Conservation (phyloP, 2,888 invertebrate species). For the Brachylomia viminalis region DNA sequence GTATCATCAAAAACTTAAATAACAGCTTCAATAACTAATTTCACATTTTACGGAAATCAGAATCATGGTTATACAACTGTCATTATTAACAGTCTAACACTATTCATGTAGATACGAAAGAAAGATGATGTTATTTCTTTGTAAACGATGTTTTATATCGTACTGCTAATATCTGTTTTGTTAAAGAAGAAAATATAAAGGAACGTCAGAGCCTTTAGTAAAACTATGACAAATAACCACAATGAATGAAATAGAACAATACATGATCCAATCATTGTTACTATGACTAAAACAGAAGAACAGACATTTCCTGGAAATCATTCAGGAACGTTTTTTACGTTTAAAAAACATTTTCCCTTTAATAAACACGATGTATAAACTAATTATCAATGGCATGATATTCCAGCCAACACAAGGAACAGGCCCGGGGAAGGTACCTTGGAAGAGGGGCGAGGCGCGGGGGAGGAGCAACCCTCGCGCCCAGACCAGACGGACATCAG, state of each 20-base stretch:
- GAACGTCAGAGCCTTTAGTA: background rate
- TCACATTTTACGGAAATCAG: conserved; percentile 1
- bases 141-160: background rate
- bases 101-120: background rate
- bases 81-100: background rate
- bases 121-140: background rate
- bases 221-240: background rate
- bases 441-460: conserved; percentile 78
- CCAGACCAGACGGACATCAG: conserved; percentile 85
- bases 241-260: conserved; percentile 13
- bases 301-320: conserved; percentile 23
- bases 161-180: background rate
- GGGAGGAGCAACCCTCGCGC: conserved; percentile 82
- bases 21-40: background rate
- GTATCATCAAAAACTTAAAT: background rate
- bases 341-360: background rate
- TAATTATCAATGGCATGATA: conserved; percentile 52
- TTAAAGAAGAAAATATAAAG: background rate
- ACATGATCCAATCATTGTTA: conserved; percentile 11
- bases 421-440: conserved; percentile 75
- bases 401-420: conserved; percentile 82
- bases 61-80: conserved; percentile 28
- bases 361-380: conserved; percentile 10
- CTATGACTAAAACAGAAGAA: conserved; percentile 26
- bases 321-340: background rate